Conservation (phyloP, 2,797 vertebrate genomes). For the Coccyzus lansbergi region DNA sequence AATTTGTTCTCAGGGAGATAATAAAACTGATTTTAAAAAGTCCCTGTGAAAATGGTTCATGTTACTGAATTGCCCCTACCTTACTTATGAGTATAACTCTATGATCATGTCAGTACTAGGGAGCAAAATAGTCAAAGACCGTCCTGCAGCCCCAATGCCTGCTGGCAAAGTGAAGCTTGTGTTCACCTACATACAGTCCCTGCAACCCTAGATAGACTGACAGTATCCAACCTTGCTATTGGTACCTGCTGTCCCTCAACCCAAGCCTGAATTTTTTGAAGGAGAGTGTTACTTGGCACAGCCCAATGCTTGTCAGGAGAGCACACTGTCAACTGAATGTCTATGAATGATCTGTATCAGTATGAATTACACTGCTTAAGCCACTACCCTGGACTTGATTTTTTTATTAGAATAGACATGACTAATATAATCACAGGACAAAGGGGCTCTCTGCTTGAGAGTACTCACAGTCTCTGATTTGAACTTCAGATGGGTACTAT, state of each 20-base stretch:
- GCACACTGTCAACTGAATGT: fast-evolving
- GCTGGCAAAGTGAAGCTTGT: background rate
- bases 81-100: background rate
- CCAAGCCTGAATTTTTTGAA: background rate
- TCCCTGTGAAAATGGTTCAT: background rate
- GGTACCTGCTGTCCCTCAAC: background rate
- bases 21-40: background rate
- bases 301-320: background rate
- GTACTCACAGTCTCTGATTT: background rate
- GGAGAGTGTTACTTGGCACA: background rate
- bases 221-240: background rate
- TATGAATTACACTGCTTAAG: background rate
- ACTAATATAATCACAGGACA: background rate
- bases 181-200: too few species aligned
- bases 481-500: background rate
- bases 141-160: fast-evolving
- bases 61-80: background rate
- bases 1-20: background rate
- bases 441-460: background rate
- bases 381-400: background rate
- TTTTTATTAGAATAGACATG: background rate
- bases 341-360: background rate
- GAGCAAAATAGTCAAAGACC: background rate
- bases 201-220: background rate
- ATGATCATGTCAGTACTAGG: background rate